phyloP scores from a whole-genome alignment of 1,140 invertebrate species.

The Linepithema humile region DNA sequence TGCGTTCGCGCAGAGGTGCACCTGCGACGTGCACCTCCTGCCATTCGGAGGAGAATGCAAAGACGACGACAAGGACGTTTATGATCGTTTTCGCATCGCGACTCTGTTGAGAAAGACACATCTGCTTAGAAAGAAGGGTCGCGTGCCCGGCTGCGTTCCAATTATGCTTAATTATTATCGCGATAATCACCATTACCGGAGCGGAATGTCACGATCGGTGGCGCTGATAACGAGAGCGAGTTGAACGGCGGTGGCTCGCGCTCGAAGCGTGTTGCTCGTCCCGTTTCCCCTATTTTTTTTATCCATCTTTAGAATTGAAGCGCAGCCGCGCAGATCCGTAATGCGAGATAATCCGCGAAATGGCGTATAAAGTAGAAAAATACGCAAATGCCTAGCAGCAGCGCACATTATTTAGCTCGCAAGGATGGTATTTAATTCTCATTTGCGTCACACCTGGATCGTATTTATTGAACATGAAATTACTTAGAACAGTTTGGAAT shows the following conservation, averaged over 20 bases:
- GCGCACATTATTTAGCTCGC: not conserved
- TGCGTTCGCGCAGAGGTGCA: constrained; percentile 48
- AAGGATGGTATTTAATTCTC: not conserved
- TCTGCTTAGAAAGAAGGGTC: constrained; percentile 68
- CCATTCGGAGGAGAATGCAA: not conserved
- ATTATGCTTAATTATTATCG: constrained; percentile 79
- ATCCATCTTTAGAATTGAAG: constrained; percentile 11
- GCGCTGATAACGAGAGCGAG: constrained; percentile 45
- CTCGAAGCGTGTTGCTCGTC: not conserved
- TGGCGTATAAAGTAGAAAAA: not conserved
- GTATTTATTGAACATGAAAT: not conserved
- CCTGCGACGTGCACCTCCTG: not conserved
- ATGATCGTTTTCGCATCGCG: not conserved
- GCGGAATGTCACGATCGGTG: constrained; percentile 71
- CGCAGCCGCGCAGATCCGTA: not conserved
- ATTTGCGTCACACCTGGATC: constrained; percentile 3
- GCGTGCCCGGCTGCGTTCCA: constrained; percentile 78
- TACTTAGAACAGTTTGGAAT: not conserved
- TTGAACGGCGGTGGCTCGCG: not conserved
- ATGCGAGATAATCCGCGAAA: constrained; percentile 54
- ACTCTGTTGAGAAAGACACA: constrained; percentile 36
- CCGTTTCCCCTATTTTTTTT: not conserved
- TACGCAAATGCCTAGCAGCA: not conserved
- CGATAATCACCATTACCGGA: constrained; percentile 72
- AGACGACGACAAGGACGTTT: constrained; percentile 35